Base-by-base conservation (phyloP, 2,113 vertebrate species). In the Syngnathus typhle region DNA sequence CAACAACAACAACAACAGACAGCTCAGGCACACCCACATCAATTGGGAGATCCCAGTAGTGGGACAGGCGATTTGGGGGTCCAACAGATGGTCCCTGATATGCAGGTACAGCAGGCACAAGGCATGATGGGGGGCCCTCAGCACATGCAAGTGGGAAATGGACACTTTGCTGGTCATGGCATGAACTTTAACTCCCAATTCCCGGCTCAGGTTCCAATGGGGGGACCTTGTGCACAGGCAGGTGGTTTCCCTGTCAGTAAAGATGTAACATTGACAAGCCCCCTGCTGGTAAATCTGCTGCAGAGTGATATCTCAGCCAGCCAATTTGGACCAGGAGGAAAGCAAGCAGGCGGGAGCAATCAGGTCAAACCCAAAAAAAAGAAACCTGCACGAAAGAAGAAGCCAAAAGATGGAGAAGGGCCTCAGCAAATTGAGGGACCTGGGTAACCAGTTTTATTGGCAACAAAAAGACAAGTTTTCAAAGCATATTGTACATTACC, bases 281-380 rank as follows among this genome's bases (percentile, higher is more conserved):
- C 96, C 0, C 88, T 99, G 65, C 89, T 99, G 75, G 97, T 99
- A 76, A 99, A 99, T 87, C 90, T 99, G 63, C 88, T 99, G 19
- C 97, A 99, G 76, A 99, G 96, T 19, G 97, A 99, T 76, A 99
- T 99, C 82, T 97, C 97, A 56, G 95, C 97, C 19, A 94, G 94
- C 75, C 96, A 98, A 89, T 99, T 99, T 82, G 96, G 95, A 49
- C 94, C 95, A 65, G 96, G 94, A 85, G 98, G 88, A 87, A 99
- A 99, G 81, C 95, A 96, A 71, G 96, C 89, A 32, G 87, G 86
- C 15, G 89, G 79, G 2, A 84, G 87, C 58, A 93, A 91, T 72
- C 91, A 92, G 79, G 92, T 90, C 78, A 98, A 98, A 88, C 95
- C 95, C 6, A 99, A 99, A 89, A 98, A 98, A 90, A 99, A 98